Evolutionary conservation across 2,888 invertebrate genomes (phyloP).

Genomic region (Smittia sp.): DNA sequence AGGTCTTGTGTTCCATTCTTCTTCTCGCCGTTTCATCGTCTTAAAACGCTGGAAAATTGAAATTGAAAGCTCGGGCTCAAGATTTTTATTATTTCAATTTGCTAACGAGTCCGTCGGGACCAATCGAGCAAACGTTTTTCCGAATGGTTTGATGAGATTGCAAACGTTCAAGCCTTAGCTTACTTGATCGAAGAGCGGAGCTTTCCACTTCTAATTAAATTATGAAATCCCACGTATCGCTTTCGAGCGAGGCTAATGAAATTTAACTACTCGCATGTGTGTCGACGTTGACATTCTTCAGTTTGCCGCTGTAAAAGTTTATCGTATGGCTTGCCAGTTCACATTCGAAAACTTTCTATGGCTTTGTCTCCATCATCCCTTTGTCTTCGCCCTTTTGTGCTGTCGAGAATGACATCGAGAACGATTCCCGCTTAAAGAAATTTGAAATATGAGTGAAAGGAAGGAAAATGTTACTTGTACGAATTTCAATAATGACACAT

Average conservation of each 20-base stretch:
- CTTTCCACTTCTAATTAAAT: slow-evolving; percentile 6
- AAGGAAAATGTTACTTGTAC: slow-evolving; percentile 12
- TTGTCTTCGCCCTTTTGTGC: not conserved
- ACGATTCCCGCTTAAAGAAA: not conserved
- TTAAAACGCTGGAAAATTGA: slow-evolving; percentile 29
- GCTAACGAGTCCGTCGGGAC: not conserved
- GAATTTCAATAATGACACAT: slow-evolving; percentile 30
- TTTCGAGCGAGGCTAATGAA: not conserved
- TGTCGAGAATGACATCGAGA: slow-evolving; percentile 17
- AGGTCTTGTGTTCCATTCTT: not conserved
- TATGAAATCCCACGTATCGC: slow-evolving; percentile 1
- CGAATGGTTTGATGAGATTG: no score
- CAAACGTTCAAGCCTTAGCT: not conserved
- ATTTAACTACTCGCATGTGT: not conserved
- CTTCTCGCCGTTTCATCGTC: not conserved
- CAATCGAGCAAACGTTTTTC: not conserved
- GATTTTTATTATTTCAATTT: slow-evolving; percentile 28
- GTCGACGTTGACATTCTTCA: not conserved
- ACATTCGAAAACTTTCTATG: slow-evolving; percentile 18
- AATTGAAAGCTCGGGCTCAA: slow-evolving; percentile 31
- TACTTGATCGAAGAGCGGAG: no score
- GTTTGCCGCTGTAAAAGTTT: not conserved
- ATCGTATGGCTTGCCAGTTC: slow-evolving; percentile 15
- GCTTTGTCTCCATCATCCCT: slow-evolving; percentile 31
- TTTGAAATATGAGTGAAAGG: slow-evolving; percentile 21